Percentiles rank a stretch among this genome's conserved stretches.
phyloP scores from a whole-genome alignment of 2,113 vertebrate species.

The Cryptotis parvus region DNA sequence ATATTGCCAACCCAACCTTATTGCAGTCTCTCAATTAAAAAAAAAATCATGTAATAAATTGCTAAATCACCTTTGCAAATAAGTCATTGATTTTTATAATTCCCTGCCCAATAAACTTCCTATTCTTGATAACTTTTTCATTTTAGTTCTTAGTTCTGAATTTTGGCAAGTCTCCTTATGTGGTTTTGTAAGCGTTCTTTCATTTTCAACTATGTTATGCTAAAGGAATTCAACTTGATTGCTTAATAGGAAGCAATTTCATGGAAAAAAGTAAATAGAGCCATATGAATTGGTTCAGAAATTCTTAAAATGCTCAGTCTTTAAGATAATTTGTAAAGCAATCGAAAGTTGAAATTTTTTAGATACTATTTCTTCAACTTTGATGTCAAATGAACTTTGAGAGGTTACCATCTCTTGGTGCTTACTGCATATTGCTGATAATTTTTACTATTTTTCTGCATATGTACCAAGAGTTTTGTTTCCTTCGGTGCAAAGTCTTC shows the following conservation, averaged over 20 bases:
- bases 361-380: not conserved
- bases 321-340: constrained; percentile 32
- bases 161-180: not conserved
- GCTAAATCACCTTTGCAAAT: not conserved
- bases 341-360: not conserved
- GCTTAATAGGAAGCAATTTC: constrained; percentile 66
- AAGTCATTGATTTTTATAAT: constrained; percentile 15
- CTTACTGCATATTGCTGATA: not conserved
- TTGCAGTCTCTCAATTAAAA: no score
- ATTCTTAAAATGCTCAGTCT: constrained; percentile 33
- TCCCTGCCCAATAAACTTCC: not conserved
- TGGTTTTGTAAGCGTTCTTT: constrained; percentile 49
- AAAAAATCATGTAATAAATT: not conserved
- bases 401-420: not conserved
- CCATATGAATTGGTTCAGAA: constrained; percentile 57
- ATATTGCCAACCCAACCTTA: no score
- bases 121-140: not conserved
- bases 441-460: no score
- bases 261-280: constrained; percentile 60
- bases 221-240: constrained; percentile 64
- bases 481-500: constrained; percentile 5
- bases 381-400: constrained; percentile 16
- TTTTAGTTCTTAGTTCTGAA: constrained; percentile 45
- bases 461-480: not conserved
- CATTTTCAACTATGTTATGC: constrained; percentile 40